A percentile compares a stretch with the other conserved stretches of the same genome.
Evolutionary conservation across 2,113 vertebrate species (phyloP).

Genomic region (Cryptotis parvus): DNA sequence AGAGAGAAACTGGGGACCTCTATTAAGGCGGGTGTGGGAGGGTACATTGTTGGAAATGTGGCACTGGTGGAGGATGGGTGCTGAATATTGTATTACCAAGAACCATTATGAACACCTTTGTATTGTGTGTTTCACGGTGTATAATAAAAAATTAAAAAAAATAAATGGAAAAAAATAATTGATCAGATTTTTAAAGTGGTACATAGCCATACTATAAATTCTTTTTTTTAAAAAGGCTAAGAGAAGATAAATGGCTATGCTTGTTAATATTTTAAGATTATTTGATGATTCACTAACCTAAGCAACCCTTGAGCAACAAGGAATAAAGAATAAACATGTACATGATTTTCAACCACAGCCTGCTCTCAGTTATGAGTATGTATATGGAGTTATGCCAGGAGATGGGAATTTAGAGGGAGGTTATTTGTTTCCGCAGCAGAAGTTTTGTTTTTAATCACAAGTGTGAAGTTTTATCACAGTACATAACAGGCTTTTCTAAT

Average conservation of each 20-base stretch:
- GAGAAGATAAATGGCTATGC: background rate
- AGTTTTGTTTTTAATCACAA: background rate
- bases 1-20: too few relatives aligned
- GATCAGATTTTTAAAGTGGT: background rate
- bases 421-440: background rate
- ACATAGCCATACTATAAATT: background rate
- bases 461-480: constrained; percentile 22
- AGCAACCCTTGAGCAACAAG: background rate
- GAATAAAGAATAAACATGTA: background rate
- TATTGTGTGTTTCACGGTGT: too few relatives aligned
- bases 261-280: background rate
- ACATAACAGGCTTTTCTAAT: constrained; percentile 9
- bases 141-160: too few relatives aligned
- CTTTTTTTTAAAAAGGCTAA: background rate
- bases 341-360: background rate
- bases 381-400: background rate
- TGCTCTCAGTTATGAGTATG: background rate
- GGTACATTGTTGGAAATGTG: too few relatives aligned
- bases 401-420: background rate
- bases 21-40: too few relatives aligned
- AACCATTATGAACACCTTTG: too few relatives aligned
- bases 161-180: too few relatives aligned
- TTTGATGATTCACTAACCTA: background rate
- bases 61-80: too few relatives aligned
- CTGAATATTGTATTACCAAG: too few relatives aligned